Evolutionary conservation across 2,888 invertebrate species (phyloP).

Genomic region (Rugalucina vietnamica): DNA sequence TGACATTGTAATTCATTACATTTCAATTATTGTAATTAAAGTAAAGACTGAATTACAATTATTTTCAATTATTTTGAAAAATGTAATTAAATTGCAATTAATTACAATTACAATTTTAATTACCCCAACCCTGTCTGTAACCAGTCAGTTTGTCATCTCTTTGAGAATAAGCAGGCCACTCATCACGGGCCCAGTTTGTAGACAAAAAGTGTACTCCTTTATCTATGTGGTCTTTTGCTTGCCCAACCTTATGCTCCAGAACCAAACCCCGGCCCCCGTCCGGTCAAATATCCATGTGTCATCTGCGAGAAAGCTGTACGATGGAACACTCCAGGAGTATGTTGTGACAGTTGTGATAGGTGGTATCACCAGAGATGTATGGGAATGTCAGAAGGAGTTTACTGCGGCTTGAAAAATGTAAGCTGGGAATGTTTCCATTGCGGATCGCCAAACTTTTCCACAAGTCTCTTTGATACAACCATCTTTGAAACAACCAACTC

Average conservation of each 20-base stretch:
- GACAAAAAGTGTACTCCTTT: conserved; percentile 1
- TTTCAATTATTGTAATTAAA: too few species aligned
- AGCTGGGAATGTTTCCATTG: conserved; percentile 16
- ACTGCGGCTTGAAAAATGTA: neutral
- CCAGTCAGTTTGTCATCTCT: neutral
- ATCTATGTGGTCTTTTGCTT: conserved; percentile 6
- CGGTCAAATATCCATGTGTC: neutral
- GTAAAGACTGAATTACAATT: too few species aligned
- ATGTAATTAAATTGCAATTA: too few species aligned
- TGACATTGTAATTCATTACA: too few species aligned
- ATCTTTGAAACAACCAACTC: neutral
- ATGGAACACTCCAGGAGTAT: conserved; percentile 20
- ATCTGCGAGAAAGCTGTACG: neutral
- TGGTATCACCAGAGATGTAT: conserved; percentile 22
- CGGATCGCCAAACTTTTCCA: neutral
- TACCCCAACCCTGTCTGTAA: neutral
- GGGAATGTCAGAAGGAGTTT: conserved; percentile 6
- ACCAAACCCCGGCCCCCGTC: conserved; percentile 2
- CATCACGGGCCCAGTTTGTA: neutral
- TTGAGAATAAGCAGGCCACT: neutral
- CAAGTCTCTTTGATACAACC: conserved; percentile 12
- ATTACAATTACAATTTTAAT: too few species aligned
- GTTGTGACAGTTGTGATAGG: conserved; percentile 18
- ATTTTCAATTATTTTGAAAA: too few species aligned
- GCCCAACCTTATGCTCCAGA: conserved; percentile 1